phyloP scores from a whole-genome alignment of 2,888 invertebrate genomes.

The Antitype chi region DNA sequence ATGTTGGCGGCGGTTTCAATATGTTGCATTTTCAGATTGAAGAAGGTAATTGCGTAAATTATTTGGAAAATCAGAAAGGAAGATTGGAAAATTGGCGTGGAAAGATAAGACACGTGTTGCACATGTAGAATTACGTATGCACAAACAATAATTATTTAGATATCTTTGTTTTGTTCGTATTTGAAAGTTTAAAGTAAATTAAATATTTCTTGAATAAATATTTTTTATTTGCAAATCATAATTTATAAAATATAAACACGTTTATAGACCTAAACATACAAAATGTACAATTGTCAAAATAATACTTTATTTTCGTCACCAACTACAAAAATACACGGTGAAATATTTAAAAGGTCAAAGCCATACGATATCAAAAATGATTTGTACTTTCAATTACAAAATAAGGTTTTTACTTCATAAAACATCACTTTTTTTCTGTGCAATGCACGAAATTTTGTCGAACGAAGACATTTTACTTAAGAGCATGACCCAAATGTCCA shows the following conservation, averaged over 20 bases:
- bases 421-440: constrained; percentile 19
- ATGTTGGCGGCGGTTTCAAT: neutral
- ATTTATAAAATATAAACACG: neutral
- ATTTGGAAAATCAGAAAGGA: constrained; percentile 61
- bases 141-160: constrained; percentile 1
- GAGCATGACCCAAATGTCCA: neutral
- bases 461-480: constrained; percentile 1
- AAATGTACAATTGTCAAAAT: constrained; percentile 5
- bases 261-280: constrained; percentile 22
- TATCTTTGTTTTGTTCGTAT: constrained; percentile 8
- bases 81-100: constrained; percentile 67
- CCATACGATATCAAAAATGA: neutral
- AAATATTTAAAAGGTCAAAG: neutral
- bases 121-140: constrained; percentile 44
- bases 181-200: constrained; percentile 32
- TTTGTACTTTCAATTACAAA: neutral
- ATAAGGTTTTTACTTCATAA: neutral
- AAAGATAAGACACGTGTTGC: constrained; percentile 72
- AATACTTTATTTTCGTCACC: neutral
- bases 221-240: constrained; percentile 23
- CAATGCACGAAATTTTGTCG: neutral
- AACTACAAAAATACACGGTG: constrained; percentile 4
- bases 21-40: constrained; percentile 61
- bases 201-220: neutral
- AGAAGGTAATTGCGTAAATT: constrained; percentile 51